These are phyloP conservation scores for Chaetorhynchus papuensis DNA, from an alignment of 2,113 vertebrate species.

Conservation along the genomic window DNA sequence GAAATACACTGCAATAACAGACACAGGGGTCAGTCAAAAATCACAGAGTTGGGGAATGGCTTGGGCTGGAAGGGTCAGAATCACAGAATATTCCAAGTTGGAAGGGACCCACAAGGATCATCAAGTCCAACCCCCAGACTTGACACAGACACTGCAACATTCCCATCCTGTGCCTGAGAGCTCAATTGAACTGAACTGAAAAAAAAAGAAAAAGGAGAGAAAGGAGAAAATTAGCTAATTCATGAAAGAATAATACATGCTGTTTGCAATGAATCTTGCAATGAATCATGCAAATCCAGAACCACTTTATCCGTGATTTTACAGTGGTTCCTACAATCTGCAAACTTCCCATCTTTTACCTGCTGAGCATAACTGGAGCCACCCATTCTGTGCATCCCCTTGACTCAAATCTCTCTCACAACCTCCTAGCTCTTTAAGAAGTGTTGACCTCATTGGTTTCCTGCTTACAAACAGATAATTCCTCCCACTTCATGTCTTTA, in stretches of 20 bases:
- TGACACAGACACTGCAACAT: neutral
- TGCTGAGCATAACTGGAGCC: neutral
- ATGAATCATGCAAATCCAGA: neutral
- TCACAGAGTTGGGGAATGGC: neutral
- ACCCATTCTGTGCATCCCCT: neutral
- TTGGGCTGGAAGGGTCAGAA: neutral
- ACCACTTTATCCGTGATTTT: neutral
- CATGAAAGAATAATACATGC: neutral
- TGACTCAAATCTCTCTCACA: neutral
- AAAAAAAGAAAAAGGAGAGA: neutral
- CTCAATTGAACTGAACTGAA: neutral
- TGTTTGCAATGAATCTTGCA: neutral
- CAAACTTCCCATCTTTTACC: neutral
- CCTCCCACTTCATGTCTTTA: neutral
- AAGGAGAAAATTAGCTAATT: neutral
- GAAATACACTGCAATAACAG: neutral
- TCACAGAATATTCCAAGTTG: neutral
- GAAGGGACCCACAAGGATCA: neutral
- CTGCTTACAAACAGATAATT: neutral
- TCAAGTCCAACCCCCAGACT: neutral
- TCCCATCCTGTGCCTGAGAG: neutral
- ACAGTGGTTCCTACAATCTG: neutral
- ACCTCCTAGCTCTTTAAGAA: neutral
- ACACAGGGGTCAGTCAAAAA: neutral
- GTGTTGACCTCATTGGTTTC: neutral